phyloP scores from a whole-genome alignment of 2,113 vertebrate species.

The Muscicapa adusta region DNA sequence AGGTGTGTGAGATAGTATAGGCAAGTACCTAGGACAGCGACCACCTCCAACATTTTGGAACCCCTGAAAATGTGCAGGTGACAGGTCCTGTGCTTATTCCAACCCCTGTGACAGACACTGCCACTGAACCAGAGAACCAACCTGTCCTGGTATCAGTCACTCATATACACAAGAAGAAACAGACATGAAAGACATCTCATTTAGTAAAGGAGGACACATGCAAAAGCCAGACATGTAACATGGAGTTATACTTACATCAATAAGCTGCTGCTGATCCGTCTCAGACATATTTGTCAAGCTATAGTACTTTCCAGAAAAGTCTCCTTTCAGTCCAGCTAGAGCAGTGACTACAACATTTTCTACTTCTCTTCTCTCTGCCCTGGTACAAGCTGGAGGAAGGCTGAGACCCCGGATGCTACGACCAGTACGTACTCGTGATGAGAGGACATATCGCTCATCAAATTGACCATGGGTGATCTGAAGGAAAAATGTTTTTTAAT shows the following conservation, averaged over 20 bases:
- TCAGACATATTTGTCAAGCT: constrained; percentile 85
- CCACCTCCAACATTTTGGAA: background rate
- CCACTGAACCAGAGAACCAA: background rate
- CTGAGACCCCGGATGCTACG: constrained; percentile 89
- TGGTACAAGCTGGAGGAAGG: constrained; percentile 85
- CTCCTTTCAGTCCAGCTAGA: constrained; percentile 83
- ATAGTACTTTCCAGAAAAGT: constrained; percentile 87
- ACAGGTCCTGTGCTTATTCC: background rate
- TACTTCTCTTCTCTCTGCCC: constrained; percentile 88
- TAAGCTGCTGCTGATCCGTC: constrained; percentile 86
- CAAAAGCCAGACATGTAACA: background rate
- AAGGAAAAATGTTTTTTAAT: background rate
- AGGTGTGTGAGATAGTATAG: background rate
- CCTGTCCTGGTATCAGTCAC: background rate
- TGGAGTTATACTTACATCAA: constrained; percentile 77
- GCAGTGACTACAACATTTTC: constrained; percentile 84
- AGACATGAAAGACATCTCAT: background rate
- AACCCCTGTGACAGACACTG: background rate
- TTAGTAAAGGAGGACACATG: background rate
- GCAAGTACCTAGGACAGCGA: background rate
- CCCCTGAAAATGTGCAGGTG: background rate
- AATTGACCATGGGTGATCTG: constrained; percentile 86
- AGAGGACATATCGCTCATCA: constrained; percentile 88
- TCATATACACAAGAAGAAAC: background rate
- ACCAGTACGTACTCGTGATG: constrained; percentile 85